Base-by-base conservation (phyloP, 64 coral and sea anemone species). In the Porites lutea region DNA sequence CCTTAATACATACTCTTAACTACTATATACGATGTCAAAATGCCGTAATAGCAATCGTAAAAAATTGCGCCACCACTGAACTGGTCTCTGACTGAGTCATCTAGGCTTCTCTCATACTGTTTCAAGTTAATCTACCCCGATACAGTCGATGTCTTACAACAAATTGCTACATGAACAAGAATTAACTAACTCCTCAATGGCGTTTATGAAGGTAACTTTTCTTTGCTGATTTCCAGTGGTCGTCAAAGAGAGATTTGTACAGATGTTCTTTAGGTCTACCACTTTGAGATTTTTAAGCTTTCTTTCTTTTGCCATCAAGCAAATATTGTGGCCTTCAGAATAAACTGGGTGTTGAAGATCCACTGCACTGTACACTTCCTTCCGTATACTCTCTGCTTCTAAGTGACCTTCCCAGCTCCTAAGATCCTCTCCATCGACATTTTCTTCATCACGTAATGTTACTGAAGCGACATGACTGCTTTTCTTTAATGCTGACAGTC, bases 261-360 rank as follows among this genome's bases (percentile, higher is more conserved):
- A 86, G 22, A 86, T 86, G 49, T 71, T 15, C 51, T 86, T 86
- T n/a, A 86, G 83, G 71, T 86, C 83, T 48, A 69, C 47, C 5
- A 86, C 62, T 67, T 81, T 79, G 14, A 90, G 77, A 8, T 59
- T 62, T 51, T 62, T 66, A 9, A 82, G 62, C 9, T 91, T 72
- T 37, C 13, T 23, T 3, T 8, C 70, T 46, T 66, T 58, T 67
- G 78, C 59, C 23, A 80, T 52, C 7, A 70, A 13, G 61, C 89
- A 82, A 49, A 91, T 82, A 52, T 91, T 71, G 6, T 12, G 65
- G 78, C 57, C 47, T 50, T 72, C 65, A 72, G 72, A 49, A 55
- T 27, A 43, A 18, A 91, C 23, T 20, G 88, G 88, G 23, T 90
- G 77, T 43, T 67, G 13, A 70, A 66, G 75, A 19, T 71, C 74